Percentiles rank a stretch among this genome's conserved stretches.
These are phyloP conservation scores for Emesis furor DNA, from an alignment of 2,888 invertebrate species.

Conservation along the genomic window DNA sequence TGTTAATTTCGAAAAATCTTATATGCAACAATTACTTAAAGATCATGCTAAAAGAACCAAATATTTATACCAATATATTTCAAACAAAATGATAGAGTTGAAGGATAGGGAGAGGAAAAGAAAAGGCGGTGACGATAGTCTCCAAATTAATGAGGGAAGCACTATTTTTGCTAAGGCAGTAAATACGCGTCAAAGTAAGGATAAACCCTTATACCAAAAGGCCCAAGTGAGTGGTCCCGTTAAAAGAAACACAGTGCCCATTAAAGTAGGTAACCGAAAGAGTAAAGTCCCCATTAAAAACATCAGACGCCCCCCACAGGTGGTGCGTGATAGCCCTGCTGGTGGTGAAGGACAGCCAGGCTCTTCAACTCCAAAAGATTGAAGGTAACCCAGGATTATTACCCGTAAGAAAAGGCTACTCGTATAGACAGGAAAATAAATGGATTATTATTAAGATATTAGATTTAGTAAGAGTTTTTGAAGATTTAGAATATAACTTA, in stretches of 20 bases:
- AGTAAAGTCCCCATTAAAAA: constrained; percentile 70
- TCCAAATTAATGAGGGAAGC: constrained; percentile 25
- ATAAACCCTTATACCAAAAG: constrained; percentile 56
- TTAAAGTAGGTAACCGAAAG: constrained; percentile 43
- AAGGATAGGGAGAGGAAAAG: too few species aligned
- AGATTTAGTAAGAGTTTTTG: constrained; percentile 52
- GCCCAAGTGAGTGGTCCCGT: constrained; percentile 46
- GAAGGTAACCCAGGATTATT: constrained; percentile 67
- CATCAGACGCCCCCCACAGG: constrained; percentile 70
- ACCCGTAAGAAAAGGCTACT: constrained; percentile 62
- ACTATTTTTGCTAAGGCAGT: constrained; percentile 55
- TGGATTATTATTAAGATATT: constrained; percentile 53
- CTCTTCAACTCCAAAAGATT: constrained; percentile 71
- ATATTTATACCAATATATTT: constrained; percentile 38
- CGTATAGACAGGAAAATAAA: constrained; percentile 37
- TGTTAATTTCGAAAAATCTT: constrained; percentile 64
- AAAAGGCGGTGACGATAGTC: too few species aligned
- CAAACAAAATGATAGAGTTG: constrained; percentile 40
- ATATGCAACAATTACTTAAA: constrained; percentile 55
- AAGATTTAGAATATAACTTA: constrained; percentile 42
- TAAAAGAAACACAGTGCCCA: constrained; percentile 51
- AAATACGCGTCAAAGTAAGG: constrained; percentile 30
- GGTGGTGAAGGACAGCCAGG: constrained; percentile 41
- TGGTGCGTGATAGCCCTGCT: constrained; percentile 41
- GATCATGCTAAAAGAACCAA: too few species aligned